Evolutionary conservation across 2,888 invertebrate genomes (phyloP).

Genomic region (Ophioninae sp.): DNA sequence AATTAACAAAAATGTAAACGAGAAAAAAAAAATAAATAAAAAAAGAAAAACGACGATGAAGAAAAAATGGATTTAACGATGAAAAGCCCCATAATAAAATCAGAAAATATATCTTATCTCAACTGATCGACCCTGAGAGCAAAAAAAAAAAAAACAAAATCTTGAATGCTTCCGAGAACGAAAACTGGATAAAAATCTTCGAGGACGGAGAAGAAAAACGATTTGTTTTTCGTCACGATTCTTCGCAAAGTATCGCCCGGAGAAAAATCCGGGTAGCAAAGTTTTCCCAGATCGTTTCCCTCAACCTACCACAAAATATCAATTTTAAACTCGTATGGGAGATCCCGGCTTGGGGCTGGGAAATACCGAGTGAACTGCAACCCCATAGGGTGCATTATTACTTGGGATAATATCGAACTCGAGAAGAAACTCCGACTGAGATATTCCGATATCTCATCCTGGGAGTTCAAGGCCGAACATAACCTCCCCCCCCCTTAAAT

Average conservation of each 20-base stretch:
- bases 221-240: conserved; percentile 31
- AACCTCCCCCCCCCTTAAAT: background rate
- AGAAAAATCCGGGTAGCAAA: conserved; percentile 9
- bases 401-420: conserved; percentile 26
- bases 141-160: too few relatives aligned
- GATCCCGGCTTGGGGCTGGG: background rate
- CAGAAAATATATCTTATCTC: background rate
- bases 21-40: too few relatives aligned
- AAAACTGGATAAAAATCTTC: background rate
- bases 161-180: background rate
- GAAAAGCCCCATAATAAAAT: background rate
- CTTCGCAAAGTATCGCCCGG: conserved; percentile 26
- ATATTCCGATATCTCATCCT: conserved; percentile 31
- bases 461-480: conserved; percentile 44
- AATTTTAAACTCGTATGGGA: background rate
- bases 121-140: background rate
- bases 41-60: too few relatives aligned
- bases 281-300: background rate
- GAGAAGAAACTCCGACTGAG: background rate
- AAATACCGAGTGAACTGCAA: conserved; percentile 21
- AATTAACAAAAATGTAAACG: too few relatives aligned
- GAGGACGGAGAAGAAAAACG: conserved; percentile 36
- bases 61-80: background rate
- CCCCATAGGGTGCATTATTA: conserved; percentile 33
- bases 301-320: conserved; percentile 12